Evolutionary conservation across 2,888 invertebrate species (phyloP).

Genomic region (Callyntrura sp.): DNA sequence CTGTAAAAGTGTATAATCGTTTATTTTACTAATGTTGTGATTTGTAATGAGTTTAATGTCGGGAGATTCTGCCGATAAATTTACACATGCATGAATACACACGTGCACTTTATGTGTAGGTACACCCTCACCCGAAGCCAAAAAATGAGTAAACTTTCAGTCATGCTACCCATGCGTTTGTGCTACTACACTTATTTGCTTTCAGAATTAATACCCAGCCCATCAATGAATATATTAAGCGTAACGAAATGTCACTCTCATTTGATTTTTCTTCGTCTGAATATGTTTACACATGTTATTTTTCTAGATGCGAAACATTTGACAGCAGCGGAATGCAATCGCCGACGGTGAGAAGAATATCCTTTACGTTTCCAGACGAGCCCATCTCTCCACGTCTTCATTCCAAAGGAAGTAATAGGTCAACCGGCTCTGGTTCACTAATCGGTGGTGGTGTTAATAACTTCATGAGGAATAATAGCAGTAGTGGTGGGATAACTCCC

Average conservation of each 20-base stretch:
- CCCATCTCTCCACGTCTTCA: constrained; percentile 73
- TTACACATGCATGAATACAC: background rate
- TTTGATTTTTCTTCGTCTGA: background rate
- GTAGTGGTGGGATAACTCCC: constrained; percentile 29
- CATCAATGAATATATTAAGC: too few species aligned
- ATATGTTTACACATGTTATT: background rate
- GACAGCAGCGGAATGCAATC: constrained; percentile 79
- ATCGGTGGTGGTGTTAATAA: constrained; percentile 20
- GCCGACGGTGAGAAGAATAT: constrained; percentile 79
- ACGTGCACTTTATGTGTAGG: background rate
- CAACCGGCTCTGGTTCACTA: constrained; percentile 67
- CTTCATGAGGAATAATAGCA: constrained; percentile 25
- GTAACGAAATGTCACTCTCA: background rate
- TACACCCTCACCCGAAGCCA: constrained; percentile 17
- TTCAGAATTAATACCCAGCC: background rate
- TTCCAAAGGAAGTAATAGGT: constrained; percentile 70
- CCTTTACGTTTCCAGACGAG: constrained; percentile 81
- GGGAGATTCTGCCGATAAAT: constrained; percentile 10
- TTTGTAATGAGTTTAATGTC: constrained; percentile 50
- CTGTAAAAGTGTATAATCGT: constrained; percentile 1
- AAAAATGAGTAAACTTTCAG: background rate
- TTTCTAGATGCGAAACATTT: constrained; percentile 79
- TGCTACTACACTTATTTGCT: background rate
- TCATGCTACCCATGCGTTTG: background rate
- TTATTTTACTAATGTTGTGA: constrained; percentile 41